Evolutionary conservation across 30 jellyfish, hydroid and myxozoan species (phyloP).

Genomic region (Nemopilema nomurai): DNA sequence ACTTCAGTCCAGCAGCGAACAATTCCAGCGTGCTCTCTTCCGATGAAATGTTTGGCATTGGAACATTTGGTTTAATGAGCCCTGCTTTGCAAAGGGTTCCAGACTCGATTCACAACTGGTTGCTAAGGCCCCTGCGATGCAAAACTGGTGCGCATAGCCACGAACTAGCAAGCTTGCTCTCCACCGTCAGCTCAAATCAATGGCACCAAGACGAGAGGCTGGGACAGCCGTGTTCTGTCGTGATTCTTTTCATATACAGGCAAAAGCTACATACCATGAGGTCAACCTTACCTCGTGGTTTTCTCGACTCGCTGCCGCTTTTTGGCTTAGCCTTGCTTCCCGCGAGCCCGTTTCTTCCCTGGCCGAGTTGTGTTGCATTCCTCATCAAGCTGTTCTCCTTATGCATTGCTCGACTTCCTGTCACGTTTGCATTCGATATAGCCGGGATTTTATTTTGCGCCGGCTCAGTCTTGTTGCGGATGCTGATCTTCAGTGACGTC

Average conservation of each 20-base stretch:
- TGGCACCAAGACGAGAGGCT: slow-evolving; percentile 54
- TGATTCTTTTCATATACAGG: slow-evolving; percentile 61
- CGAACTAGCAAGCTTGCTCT: too few relatives aligned
- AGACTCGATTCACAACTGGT: too few relatives aligned
- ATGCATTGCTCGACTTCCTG: not conserved
- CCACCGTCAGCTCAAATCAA: not conserved
- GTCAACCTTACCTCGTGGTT: slow-evolving; percentile 58
- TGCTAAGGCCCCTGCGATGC: too few relatives aligned
- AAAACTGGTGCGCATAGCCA: too few relatives aligned
- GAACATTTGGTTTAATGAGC: too few relatives aligned
- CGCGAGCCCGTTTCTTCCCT: not conserved
- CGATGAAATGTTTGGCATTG: too few relatives aligned
- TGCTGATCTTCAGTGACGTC: not conserved
- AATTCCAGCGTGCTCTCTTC: too few relatives aligned
- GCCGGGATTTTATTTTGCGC: not conserved
- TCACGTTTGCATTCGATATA: not conserved
- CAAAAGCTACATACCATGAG: slow-evolving; percentile 81
- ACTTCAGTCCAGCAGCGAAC: too few relatives aligned
- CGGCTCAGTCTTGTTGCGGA: not conserved
- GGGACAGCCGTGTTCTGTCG: slow-evolving; percentile 90
- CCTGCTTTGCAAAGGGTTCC: too few relatives aligned
- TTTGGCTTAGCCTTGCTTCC: not conserved
- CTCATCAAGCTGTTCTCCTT: not conserved
- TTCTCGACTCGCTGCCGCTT: not conserved
- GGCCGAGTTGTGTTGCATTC: not conserved